These are phyloP conservation scores for Pocillopora verrucosa DNA, from an alignment of 64 coral and sea anemone genomes.

Conservation along the genomic window DNA sequence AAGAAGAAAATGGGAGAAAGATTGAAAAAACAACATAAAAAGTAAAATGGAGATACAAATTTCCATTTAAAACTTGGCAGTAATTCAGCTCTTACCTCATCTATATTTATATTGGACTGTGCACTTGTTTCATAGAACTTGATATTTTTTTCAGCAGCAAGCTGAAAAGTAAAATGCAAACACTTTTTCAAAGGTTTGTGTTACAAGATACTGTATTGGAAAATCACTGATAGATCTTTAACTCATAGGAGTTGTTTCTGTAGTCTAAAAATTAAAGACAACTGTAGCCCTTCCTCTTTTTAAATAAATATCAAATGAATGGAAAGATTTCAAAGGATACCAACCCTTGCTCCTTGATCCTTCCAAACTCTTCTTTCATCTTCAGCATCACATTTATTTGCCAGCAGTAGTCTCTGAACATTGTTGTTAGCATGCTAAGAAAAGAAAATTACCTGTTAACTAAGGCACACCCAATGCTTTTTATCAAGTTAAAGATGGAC, in stretches of 20 bases:
- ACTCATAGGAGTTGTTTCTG: background rate
- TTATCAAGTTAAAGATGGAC: too few species aligned
- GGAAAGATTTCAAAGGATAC: background rate
- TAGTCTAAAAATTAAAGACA: too few species aligned
- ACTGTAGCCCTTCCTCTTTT: background rate
- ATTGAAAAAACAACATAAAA: background rate
- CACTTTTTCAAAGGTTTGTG: background rate
- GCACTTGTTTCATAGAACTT: conserved; percentile 99
- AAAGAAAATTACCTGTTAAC: background rate
- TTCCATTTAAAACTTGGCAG: too few species aligned
- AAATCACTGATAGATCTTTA: background rate
- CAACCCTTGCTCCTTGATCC: conserved; percentile 77
- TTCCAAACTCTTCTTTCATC: conserved; percentile 88
- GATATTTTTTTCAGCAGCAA: conserved; percentile 88
- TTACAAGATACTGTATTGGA: background rate
- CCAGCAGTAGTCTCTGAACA: conserved; percentile 89
- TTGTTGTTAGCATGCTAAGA: conserved; percentile 89
- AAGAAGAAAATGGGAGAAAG: background rate
- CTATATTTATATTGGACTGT: conserved; percentile 92
- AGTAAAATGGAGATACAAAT: too few species aligned
- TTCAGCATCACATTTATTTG: conserved; percentile 96
- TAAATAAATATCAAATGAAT: background rate
- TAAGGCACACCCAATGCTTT: too few species aligned
- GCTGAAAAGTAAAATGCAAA: conserved; percentile 41
- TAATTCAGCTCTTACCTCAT: conserved; percentile 68